Conservation (phyloP, 2,888 invertebrate genomes). For the Acleris holmiana region DNA sequence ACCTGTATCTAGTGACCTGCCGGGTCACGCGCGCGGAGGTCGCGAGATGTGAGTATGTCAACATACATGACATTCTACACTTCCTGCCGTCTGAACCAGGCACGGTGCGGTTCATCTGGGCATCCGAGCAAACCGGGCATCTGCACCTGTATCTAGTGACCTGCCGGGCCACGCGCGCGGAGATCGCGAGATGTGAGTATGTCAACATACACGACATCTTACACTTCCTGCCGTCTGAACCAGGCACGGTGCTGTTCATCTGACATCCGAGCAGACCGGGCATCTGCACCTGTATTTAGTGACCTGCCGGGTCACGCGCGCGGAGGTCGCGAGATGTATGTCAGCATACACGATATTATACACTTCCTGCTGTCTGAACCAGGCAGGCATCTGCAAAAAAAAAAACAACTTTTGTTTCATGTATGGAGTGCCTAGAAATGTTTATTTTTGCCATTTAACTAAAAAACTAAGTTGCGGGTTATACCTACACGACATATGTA, state of each 20-base stretch:
- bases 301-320: conserved; percentile 82
- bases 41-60: conserved; percentile 52
- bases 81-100: too few species aligned
- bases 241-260: conserved; percentile 85
- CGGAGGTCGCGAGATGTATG: conserved; percentile 47
- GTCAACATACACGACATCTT: neutral
- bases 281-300: conserved; percentile 94
- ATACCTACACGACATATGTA: too few species aligned
- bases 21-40: conserved; percentile 58
- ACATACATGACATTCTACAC: neutral
- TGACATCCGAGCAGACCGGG: conserved; percentile 97
- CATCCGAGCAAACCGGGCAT: conserved; percentile 95
- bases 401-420: too few species aligned
- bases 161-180: conserved; percentile 73
- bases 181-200: conserved; percentile 53
- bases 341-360: neutral
- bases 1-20: conserved; percentile 92
- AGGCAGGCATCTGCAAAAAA: conserved; percentile 90
- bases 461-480: too few species aligned
- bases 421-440: too few species aligned
- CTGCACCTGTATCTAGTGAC: conserved; percentile 94
- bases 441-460: too few species aligned
- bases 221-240: too few species aligned
- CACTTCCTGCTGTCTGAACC: too few species aligned
- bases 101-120: conserved; percentile 91